Percentiles rank a stretch among this genome's conserved stretches.
These are phyloP conservation scores for Clostera curtula DNA, from an alignment of 2,888 invertebrate species.

Conservation along the genomic window DNA sequence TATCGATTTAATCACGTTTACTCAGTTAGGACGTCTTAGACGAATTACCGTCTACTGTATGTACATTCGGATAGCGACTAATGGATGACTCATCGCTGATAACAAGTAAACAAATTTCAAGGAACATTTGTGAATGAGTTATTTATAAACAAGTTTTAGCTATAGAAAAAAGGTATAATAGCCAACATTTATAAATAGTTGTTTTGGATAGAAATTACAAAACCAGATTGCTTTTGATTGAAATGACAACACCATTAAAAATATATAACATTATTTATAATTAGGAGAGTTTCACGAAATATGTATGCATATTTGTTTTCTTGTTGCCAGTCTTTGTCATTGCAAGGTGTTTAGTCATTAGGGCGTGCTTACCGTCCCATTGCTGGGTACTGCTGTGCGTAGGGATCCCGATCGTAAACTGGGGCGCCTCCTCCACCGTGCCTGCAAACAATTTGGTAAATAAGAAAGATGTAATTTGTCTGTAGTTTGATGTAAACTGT, in stretches of 20 bases:
- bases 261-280: no score
- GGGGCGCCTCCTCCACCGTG: constrained; percentile 51
- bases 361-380: constrained; percentile 61
- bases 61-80: constrained; percentile 5
- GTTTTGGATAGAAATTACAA: no score
- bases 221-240: no score
- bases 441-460: constrained; percentile 33
- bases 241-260: no score
- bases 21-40: constrained; percentile 4
- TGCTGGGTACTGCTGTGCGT: constrained; percentile 63
- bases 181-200: no score
- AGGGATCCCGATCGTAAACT: constrained; percentile 64
- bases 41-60: constrained; percentile 2
- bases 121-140: neutral
- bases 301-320: constrained; percentile 14
- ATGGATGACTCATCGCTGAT: constrained; percentile 6
- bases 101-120: constrained; percentile 11
- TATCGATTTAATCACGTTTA: constrained; percentile 9
- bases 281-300: no score
- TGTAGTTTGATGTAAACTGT: no score
- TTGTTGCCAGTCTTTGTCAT: constrained; percentile 13
- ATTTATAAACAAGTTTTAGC: no score
- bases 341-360: neutral
- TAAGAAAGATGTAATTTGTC: neutral
- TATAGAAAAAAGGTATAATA: no score